Percentiles rank a stretch among this genome's conserved stretches.
These are phyloP conservation scores for Actinopyga echinites DNA, from an alignment of 53 echinoderm and acorn worm species.

Conservation along the genomic window DNA sequence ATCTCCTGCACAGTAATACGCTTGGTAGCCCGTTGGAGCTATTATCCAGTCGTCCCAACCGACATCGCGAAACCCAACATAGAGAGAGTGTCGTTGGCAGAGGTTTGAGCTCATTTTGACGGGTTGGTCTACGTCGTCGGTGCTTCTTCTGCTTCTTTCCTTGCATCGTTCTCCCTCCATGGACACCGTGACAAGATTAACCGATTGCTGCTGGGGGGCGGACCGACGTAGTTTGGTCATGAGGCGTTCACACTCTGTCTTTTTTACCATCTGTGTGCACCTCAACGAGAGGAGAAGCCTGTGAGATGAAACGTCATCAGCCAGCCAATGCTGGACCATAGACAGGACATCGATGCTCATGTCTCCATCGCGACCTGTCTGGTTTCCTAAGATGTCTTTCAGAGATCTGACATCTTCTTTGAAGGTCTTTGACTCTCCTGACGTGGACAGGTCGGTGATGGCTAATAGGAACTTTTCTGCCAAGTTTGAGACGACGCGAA, in stretches of 20 bases:
- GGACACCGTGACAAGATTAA: slow-evolving; percentile 67
- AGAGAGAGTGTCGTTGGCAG: slow-evolving; percentile 81
- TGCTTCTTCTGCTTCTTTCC: slow-evolving; percentile 52
- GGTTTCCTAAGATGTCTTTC: not conserved
- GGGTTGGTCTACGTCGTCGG: not conserved
- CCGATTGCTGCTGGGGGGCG: not conserved
- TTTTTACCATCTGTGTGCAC: not conserved
- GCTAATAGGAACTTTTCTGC: slow-evolving; percentile 8
- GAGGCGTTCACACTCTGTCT: not conserved
- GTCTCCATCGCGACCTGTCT: not conserved
- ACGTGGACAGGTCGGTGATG: not conserved
- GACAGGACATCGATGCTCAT: slow-evolving; percentile 57
- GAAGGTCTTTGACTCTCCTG: not conserved
- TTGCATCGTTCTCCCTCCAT: slow-evolving; percentile 63
- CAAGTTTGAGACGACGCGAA: not conserved
- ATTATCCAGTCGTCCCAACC: slow-evolving; percentile 99
- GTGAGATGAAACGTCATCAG: not conserved
- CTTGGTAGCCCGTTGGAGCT: slow-evolving; percentile 95
- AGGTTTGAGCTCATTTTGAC: slow-evolving; percentile 48
- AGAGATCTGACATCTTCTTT: not conserved
- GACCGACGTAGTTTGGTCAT: not conserved
- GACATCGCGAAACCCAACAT: slow-evolving; percentile 93
- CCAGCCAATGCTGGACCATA: slow-evolving; percentile 36
- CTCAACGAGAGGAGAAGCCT: not conserved
- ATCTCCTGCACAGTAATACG: slow-evolving; percentile 91